Evolutionary conservation across 37 sponge, comb jelly and placozoan species (phyloP).

Genomic region (Corticium candelabrum): DNA sequence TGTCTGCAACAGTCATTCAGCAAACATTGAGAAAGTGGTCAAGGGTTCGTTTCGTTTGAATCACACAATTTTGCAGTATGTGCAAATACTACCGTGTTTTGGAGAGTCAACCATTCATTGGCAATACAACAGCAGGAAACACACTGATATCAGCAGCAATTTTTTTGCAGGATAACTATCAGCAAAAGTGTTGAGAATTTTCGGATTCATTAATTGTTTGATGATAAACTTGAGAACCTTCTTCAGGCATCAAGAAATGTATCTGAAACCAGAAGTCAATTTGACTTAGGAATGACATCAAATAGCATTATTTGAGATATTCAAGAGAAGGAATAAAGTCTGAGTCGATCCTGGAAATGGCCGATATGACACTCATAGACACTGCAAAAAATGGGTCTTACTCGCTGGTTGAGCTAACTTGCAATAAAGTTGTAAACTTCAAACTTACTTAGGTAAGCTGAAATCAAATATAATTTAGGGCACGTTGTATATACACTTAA

Average conservation of each 20-base stretch:
- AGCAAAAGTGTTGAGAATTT: conserved; percentile 19
- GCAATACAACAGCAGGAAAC: conserved; percentile 36
- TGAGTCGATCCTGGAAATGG: conserved; percentile 42
- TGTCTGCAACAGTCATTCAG: no score
- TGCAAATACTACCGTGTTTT: conserved; percentile 11
- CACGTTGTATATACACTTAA: not conserved
- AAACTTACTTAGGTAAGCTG: conserved; percentile 46
- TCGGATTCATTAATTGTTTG: conserved; percentile 8
- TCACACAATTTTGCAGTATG: conserved; percentile 7
- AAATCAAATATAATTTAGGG: no score
- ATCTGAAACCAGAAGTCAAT: conserved; percentile 17
- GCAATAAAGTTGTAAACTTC: conserved; percentile 20
- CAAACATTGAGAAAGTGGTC: no score
- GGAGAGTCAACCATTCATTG: conserved; percentile 32
- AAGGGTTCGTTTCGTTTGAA: conserved; percentile 15
- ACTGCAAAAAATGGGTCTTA: conserved; percentile 54
- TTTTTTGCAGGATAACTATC: conserved; percentile 38
- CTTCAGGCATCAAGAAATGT: conserved; percentile 34
- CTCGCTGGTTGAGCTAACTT: conserved; percentile 24
- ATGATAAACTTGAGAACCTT: conserved; percentile 24
- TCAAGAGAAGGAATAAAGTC: not conserved
- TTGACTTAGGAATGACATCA: conserved; percentile 23
- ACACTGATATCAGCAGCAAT: conserved; percentile 30
- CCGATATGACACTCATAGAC: conserved; percentile 41
- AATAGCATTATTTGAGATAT: conserved; percentile 1